These are phyloP conservation scores for Leptodactylus fuscus DNA, from an alignment of 2,113 vertebrate species.

Conservation along the genomic window DNA sequence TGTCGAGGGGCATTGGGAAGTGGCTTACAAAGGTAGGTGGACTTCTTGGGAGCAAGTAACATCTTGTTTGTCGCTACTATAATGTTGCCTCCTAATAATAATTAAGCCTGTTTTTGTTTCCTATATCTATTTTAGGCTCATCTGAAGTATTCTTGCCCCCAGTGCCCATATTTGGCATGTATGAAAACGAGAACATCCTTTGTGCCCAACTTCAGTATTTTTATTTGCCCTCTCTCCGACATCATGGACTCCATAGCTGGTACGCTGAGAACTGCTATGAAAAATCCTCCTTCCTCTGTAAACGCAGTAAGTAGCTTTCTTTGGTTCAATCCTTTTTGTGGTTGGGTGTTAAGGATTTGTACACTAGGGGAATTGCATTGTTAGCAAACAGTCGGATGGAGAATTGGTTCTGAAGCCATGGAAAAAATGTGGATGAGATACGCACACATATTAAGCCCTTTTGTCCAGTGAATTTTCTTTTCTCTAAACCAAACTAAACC, in stretches of 20 bases:
- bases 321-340: too few relatives aligned
- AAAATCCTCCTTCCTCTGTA: conserved; percentile 95
- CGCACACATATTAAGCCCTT: too few relatives aligned
- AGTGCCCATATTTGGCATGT: conserved; percentile 79
- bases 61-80: too few relatives aligned
- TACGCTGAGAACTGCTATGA: conserved; percentile 94
- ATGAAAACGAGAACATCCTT: conserved; percentile 87
- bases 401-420: too few relatives aligned
- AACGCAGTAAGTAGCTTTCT: conserved; percentile 82
- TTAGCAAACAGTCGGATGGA: too few relatives aligned
- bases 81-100: too few relatives aligned
- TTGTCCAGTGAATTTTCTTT: too few relatives aligned
- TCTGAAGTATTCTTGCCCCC: conserved; percentile 93
- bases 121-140: conserved; percentile 84
- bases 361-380: too few relatives aligned
- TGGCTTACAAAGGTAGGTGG: conserved; percentile 89
- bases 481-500: too few relatives aligned
- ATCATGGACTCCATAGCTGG: conserved; percentile 93
- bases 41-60: too few relatives aligned
- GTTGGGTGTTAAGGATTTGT: too few relatives aligned
- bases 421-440: too few relatives aligned
- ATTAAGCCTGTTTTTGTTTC: background rate
- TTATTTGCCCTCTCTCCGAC: conserved; percentile 86
- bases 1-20: conserved; percentile 93
- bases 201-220: conserved; percentile 95